Evolutionary conservation across 1,140 invertebrate genomes (phyloP), one percentile per base, ranked within the genome.

Genomic region (Papilio xuthus): DNA sequence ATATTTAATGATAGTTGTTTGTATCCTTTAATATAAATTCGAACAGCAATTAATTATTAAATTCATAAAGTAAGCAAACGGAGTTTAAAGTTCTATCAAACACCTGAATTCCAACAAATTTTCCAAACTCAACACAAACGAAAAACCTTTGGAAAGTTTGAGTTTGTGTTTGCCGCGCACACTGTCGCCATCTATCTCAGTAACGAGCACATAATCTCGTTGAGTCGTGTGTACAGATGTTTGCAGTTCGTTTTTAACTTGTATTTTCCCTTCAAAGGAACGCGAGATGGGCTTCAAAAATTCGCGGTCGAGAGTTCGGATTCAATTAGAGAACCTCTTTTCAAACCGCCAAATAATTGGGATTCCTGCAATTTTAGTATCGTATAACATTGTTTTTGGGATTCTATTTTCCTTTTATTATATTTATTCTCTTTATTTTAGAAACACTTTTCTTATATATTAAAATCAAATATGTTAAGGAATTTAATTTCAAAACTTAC

Each of bases 131-230:
- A 73, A 44, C 44, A 26, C 23, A 73, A 73, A 26, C 23, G 20
- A 73, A 73, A 73, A 73, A 73, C 37, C 71, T 42, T 73, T 42
- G n/a, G 41, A 47, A 73, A 73, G 37, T 73, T 72, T 42, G 32
- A 32, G 32, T 32, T 73, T 47, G 41, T 44, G 41, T 26, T 47
- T 44, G 37, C 44, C 42, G 71, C 32, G 70, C 71, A 73, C 71
- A 47, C 71, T 44, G 12, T 20, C 71, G 63, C 73, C 70, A 60
- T 76, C 47, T 60, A 77, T 79, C 60, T 67, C 75, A 63, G 82
- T 78, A 78, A 78, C 81, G 63, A 71, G 78, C 81, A 84, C 78
- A 74, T 84, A 81, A 84, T 84, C 80, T 82, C 67, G 80, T 84
- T 84, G 81, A 84, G 78, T 56, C 79, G 80, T 74, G 81, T 71